Evolutionary conservation across 2,888 invertebrate species (phyloP).

Genomic region (Parnassius apollo): DNA sequence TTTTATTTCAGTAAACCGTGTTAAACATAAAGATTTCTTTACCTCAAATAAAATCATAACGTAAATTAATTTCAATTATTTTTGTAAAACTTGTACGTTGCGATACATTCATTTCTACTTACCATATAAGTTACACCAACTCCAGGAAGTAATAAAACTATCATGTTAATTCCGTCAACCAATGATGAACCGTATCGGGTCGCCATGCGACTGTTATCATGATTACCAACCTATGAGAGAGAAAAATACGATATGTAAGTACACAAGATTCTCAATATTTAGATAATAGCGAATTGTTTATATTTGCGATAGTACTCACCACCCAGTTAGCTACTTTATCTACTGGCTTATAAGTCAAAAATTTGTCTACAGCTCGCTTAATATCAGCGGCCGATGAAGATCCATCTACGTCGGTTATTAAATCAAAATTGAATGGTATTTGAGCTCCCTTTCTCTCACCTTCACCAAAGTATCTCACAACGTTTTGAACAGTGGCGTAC

Average conservation of each 20-base stretch:
- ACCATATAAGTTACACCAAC: constrained; percentile 86
- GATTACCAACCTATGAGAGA: constrained; percentile 82
- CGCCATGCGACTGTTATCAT: constrained; percentile 83
- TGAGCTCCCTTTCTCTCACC: constrained; percentile 82
- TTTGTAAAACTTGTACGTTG: too few species aligned
- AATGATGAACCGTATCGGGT: constrained; percentile 83
- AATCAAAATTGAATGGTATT: constrained; percentile 89
- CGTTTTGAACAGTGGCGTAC: constrained; percentile 82
- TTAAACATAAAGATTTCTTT: too few species aligned
- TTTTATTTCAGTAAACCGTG: too few species aligned
- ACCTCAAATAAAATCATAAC: too few species aligned
- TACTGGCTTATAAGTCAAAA: constrained; percentile 83
- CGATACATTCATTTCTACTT: constrained; percentile 16
- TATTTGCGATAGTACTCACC: constrained; percentile 69
- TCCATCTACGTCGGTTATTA: constrained; percentile 82
- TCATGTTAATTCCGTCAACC: constrained; percentile 86
- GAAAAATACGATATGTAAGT: neutral
- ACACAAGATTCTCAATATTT: neutral
- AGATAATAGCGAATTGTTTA: neutral
- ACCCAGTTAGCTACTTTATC: constrained; percentile 87
- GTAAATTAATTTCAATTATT: too few species aligned
- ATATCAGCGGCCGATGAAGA: constrained; percentile 83
- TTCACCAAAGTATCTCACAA: constrained; percentile 84
- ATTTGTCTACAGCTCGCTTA: constrained; percentile 82
- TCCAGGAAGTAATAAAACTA: constrained; percentile 87